phyloP scores from a whole-genome alignment of 2,797 vertebrate species.

The Macrochelys suwanniensis region DNA sequence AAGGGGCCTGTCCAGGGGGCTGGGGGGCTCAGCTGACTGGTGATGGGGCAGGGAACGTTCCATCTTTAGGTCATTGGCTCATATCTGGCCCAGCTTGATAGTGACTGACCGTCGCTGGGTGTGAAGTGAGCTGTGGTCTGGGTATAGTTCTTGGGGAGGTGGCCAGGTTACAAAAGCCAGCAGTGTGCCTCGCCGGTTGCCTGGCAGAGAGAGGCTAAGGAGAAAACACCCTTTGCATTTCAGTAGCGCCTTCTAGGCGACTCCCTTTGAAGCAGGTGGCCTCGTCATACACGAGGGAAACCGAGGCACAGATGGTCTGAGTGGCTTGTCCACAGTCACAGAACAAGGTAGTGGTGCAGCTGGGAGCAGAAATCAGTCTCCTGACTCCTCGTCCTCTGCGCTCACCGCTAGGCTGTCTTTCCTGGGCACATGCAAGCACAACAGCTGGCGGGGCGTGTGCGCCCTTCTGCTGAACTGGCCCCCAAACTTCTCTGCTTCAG shows the following conservation, averaged over 20 bases:
- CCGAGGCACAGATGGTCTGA: background rate
- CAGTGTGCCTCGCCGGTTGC: background rate
- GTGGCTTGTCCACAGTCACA: background rate
- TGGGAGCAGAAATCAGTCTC: too few relatives aligned
- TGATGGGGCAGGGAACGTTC: too few relatives aligned
- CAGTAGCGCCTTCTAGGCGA: background rate
- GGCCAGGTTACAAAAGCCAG: background rate
- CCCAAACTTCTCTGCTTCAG: background rate
- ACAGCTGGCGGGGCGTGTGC: background rate
- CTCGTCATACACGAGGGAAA: background rate
- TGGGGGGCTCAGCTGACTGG: too few relatives aligned
- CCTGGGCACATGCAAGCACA: background rate
- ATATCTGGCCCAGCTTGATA: too few relatives aligned
- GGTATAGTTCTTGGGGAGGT: background rate
- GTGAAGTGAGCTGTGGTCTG: background rate
- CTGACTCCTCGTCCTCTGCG: background rate
- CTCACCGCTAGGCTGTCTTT: background rate
- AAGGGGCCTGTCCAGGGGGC: too few relatives aligned
- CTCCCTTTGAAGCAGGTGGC: background rate
- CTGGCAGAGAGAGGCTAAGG: background rate
- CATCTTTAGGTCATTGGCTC: too few relatives aligned
- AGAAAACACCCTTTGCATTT: background rate
- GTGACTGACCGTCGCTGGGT: background rate
- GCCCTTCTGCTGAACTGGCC: background rate
- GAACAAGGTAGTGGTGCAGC: too few relatives aligned